Base-by-base conservation (phyloP, 2,797 vertebrate genomes). In the Liparis tanakae region DNA sequence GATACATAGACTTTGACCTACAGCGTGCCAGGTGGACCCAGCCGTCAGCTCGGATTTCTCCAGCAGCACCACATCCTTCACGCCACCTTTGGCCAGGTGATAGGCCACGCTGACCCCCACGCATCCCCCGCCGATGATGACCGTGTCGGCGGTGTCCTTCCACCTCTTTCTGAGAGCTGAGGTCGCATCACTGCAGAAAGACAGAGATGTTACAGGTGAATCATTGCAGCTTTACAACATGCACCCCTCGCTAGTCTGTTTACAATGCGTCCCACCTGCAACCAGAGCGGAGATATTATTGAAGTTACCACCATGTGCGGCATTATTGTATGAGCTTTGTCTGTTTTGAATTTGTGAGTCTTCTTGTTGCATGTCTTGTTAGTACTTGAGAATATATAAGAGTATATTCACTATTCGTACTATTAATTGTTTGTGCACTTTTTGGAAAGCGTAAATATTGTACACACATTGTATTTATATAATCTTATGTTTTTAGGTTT, bases 11-110 rank as follows among this genome's bases (percentile, higher is more conserved):
- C 0, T 25, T 17, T 48, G 54, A 91, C 96, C 80, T 96, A 99
- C 98, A 89, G 98, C 98, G 1, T 99, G 98, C 98, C 97, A 99
- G 20, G 98, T 99, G 80, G 97, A 99, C 70, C 98, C 98, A 58
- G 98, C 97, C 0, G 98, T 99, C 85, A 99, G 96, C 84, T 99
- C 97, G 0, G 97, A 95, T 88, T 99, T 99, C 93, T 99, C 98
- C 83, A 99, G 91, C 44, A 99, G 94, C 68, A 99, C 94, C 83
- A 99, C 97, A 36, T 98, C 96, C 82, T 95, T 97, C 96, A 97
- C 93, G 59, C 97, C 98, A 5, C 92, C 94, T 90, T 98, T 99
- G 89, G 97, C 96, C 89, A 99, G 93, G 85, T 99, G 98, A 83
- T 99, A 99, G 20, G 97, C 96, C 90, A 99, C 54, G 78, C 98